phyloP scores from a whole-genome alignment of 2,888 invertebrate species.

The Nipponacmea schrenckii region DNA sequence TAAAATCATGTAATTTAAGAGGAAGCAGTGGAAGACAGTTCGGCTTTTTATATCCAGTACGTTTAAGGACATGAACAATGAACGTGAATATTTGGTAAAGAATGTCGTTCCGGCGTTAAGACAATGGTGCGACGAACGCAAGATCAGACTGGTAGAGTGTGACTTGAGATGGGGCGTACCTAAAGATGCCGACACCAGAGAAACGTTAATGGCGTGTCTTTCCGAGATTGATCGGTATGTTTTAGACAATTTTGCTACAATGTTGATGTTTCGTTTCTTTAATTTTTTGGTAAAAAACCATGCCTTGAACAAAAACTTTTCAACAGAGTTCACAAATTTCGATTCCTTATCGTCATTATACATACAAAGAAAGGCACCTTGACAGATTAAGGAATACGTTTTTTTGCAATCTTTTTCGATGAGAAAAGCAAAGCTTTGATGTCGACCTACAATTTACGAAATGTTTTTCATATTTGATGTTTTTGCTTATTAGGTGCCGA shows the following conservation, averaged over 20 bases:
- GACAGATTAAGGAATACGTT: too few species aligned
- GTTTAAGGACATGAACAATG: constrained; percentile 32
- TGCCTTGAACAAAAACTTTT: background rate
- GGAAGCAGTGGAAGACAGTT: constrained; percentile 30
- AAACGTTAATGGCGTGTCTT: constrained; percentile 40
- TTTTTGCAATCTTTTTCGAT: constrained; percentile 13
- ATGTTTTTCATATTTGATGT: constrained; percentile 30
- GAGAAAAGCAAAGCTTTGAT: constrained; percentile 37
- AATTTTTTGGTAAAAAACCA: background rate
- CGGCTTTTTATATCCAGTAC: constrained; percentile 32
- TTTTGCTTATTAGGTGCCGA: constrained; percentile 33
- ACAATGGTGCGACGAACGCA: constrained; percentile 37
- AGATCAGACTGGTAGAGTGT: constrained; percentile 40
- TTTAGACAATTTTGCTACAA: background rate
- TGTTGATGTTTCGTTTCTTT: background rate
- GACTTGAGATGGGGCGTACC: constrained; percentile 50
- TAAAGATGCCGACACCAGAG: constrained; percentile 36
- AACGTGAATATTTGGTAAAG: constrained; percentile 32
- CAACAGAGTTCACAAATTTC: background rate
- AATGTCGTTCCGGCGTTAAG: constrained; percentile 37
- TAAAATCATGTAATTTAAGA: constrained; percentile 25
- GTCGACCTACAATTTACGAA: constrained; percentile 39
- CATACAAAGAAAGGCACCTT: too few species aligned
- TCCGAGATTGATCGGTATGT: constrained; percentile 39
- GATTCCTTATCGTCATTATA: background rate